A percentile compares a stretch with the other conserved stretches of the same genome.
Conservation (phyloP, 2,113 vertebrate species). For the Chinchilla lanigera region DNA sequence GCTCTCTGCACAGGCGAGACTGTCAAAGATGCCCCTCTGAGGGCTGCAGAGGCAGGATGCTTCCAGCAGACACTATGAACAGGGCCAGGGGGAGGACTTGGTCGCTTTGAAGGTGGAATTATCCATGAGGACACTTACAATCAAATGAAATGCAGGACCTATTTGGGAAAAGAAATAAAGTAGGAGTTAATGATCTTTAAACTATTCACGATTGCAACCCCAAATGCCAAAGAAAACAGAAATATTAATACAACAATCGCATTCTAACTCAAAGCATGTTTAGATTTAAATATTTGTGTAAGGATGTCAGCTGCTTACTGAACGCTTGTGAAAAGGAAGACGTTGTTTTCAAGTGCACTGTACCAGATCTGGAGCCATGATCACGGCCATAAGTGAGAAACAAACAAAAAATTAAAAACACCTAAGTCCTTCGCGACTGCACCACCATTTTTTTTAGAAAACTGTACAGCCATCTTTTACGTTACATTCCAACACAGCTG, state of each 20-base stretch:
- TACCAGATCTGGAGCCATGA: not conserved
- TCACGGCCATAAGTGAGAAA: not conserved
- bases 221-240: constrained; percentile 65
- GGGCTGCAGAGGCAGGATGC: not conserved
- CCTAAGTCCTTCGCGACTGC: not conserved
- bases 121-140: not conserved
- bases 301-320: constrained; percentile 59
- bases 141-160: constrained; percentile 5
- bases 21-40: not conserved
- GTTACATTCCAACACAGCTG: constrained; percentile 57
- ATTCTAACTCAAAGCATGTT: constrained; percentile 70
- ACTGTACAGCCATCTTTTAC: constrained; percentile 63
- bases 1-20: not conserved
- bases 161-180: constrained; percentile 58
- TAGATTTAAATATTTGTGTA: constrained; percentile 72
- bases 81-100: not conserved
- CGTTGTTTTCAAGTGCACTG: not conserved
- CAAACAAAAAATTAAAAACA: not conserved
- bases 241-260: constrained; percentile 11
- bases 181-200: constrained; percentile 46
- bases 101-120: not conserved
- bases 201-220: constrained; percentile 49
- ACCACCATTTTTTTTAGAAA: constrained; percentile 29
- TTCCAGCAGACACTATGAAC: not conserved
- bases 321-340: constrained; percentile 68